phyloP scores from a whole-genome alignment of 2,797 vertebrate genomes.

The Brachyrhaphis roseni region DNA sequence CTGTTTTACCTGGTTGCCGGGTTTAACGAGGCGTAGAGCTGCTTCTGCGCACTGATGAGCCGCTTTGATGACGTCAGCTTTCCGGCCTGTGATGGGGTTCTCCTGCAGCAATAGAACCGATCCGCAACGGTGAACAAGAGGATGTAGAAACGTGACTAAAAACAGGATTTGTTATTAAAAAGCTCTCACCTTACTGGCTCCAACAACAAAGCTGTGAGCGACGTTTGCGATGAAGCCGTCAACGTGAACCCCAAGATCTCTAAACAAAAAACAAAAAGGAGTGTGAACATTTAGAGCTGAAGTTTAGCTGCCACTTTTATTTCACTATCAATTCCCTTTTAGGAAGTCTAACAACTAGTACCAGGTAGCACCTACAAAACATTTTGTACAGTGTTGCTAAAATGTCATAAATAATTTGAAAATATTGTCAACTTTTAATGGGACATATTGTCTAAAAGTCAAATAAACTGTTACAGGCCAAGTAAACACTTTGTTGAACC shows the following conservation, averaged over 20 bases:
- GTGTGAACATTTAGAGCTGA: slow-evolving; percentile 1
- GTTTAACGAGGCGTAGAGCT: slow-evolving; percentile 94
- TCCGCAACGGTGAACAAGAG: not conserved
- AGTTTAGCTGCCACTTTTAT: slow-evolving; percentile 22
- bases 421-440: not conserved
- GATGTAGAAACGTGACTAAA: not conserved
- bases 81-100: slow-evolving; percentile 87
- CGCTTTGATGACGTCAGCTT: slow-evolving; percentile 94
- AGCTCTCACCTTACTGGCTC: slow-evolving; percentile 86
- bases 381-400: not conserved
- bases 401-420: not conserved
- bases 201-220: slow-evolving; percentile 92
- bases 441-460: not conserved
- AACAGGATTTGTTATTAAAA: not conserved
- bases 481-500: not conserved
- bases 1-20: slow-evolving; percentile 90
- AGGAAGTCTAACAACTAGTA: not conserved
- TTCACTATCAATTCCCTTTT: slow-evolving; percentile 32
- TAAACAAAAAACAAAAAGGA: slow-evolving; percentile 60
- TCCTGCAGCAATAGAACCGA: slow-evolving; percentile 77
- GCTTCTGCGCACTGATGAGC: slow-evolving; percentile 96
- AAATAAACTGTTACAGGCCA: not conserved
- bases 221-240: slow-evolving; percentile 96
- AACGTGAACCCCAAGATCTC: slow-evolving; percentile 95
- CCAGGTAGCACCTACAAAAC: not conserved